A percentile compares a stretch with the other conserved stretches of the same genome.
Conservation (phyloP, 2,888 invertebrate species). For the Taenaris catops region DNA sequence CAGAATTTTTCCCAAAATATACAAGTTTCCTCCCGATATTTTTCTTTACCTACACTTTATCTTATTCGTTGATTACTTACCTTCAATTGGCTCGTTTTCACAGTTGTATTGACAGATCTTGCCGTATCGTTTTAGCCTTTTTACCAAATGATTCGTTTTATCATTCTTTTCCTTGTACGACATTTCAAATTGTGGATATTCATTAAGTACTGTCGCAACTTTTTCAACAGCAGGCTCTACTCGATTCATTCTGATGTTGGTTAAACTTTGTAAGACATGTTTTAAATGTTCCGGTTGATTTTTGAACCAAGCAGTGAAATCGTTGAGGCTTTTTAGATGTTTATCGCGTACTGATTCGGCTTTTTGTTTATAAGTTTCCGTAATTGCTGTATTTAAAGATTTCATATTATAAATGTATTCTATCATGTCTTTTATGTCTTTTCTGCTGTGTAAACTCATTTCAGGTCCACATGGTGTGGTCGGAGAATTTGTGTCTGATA, state of each 20-base stretch:
- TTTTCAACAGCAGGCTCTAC: conserved; percentile 28
- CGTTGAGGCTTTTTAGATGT: conserved; percentile 24
- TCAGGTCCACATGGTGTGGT: conserved; percentile 16
- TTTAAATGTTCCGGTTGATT: conserved; percentile 37
- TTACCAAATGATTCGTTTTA: conserved; percentile 10
- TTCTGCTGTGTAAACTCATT: conserved; percentile 27
- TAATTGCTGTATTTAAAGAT: conserved; percentile 25
- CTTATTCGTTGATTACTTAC: no score
- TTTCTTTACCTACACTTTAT: no score
- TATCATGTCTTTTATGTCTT: conserved; percentile 35
- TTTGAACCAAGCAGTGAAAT: conserved; percentile 26
- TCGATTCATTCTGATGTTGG: conserved; percentile 14
- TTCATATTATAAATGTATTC: conserved; percentile 23
- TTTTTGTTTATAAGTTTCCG: conserved; percentile 22
- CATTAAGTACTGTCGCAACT: conserved; percentile 20
- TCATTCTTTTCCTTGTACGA: conserved; percentile 17
- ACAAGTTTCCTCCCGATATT: no score
- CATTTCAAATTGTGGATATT: conserved; percentile 22
- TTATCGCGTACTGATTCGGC: conserved; percentile 25
- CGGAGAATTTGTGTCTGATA: conserved; percentile 1
- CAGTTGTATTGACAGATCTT: conserved; percentile 34
- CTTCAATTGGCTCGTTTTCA: conserved; percentile 12
- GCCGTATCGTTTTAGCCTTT: conserved; percentile 18
- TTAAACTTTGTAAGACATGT: conserved; percentile 36
- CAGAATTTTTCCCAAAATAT: no score